Evolutionary conservation across 2,888 invertebrate species (phyloP), one percentile per base, ranked within the genome.

Genomic region (Digitonthophagus gazella): DNA sequence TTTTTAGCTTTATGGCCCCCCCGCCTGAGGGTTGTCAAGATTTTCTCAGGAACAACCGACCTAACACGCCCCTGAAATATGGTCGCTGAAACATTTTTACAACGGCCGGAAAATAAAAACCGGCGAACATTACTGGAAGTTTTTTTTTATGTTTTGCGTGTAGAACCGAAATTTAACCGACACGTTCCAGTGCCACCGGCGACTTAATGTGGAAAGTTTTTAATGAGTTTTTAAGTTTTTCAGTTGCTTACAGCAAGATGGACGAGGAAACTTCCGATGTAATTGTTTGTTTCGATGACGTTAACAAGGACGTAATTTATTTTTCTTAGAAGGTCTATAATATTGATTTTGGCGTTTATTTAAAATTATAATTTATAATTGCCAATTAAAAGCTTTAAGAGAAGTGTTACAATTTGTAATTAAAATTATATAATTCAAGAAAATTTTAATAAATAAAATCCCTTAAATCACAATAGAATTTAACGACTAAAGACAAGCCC

Each of bases 31-130:
- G 19, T 20, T 18, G 19, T 19, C 61, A 19, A 20, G 61, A 2
- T 61, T 19, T 19, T n/a, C 18, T 61, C 20, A 19, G 18, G 11
- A 61, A n/a, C 15, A 18, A 14, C 61, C 1, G 18, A 16, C 61
- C n/a, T 16, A 61, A 61, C 20, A 20, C 61, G 61, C 19, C 20
- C 67, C 55, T 67, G 58, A 20, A 68, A 65, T 68, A 65, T 65
- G 57, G 65, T 16, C 15, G 55, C 64, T 58, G 65, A 58, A 68
- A 68, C 44, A 58, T 68, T 68, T 65, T 68, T 44, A 58, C n/a
- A 65, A 19, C 61, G 20, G 61, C n/a, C 18, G 61, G 18, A 61
- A 61, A 61, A 61, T 18, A 18, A 61, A 61, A 61, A 58, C 58
- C 28, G 11, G 6, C 19, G 61, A 61, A 61, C 28, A 44, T 44